Percentiles rank a stretch among this genome's conserved stretches.
Conservation (phyloP, 2,113 vertebrate genomes). For the Rafetus swinhoei region DNA sequence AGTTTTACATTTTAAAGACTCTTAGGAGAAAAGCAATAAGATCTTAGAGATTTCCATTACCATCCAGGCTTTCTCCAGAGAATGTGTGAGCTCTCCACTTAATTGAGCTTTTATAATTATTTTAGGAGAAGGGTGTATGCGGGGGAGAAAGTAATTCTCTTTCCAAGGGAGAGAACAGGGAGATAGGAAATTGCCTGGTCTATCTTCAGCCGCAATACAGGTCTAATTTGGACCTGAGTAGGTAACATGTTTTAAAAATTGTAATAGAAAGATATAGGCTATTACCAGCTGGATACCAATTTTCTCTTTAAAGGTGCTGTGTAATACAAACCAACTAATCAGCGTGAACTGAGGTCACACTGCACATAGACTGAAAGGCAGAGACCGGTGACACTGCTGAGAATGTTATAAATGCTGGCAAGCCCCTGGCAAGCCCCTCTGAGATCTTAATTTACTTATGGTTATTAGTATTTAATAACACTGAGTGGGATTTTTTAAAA, state of each 20-base stretch:
- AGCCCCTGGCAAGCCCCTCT: not conserved
- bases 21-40: slow-evolving; percentile 34
- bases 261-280: slow-evolving; percentile 12
- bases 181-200: not conserved
- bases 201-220: not conserved
- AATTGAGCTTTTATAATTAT: slow-evolving; percentile 54
- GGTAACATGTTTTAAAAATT: slow-evolving; percentile 16
- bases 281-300: slow-evolving; percentile 21
- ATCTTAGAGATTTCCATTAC: slow-evolving; percentile 52
- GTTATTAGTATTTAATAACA: not conserved
- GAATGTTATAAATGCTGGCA: not conserved
- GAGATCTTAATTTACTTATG: not conserved
- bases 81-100: not conserved
- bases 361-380: not conserved
- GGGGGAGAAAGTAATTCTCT: not conserved
- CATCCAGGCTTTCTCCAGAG: slow-evolving; percentile 4
- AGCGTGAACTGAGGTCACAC: not conserved
- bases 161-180: not conserved
- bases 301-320: not conserved
- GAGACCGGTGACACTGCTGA: not conserved
- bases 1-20: not conserved
- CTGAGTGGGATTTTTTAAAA: not conserved
- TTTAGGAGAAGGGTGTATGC: not conserved
- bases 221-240: slow-evolving; percentile 20
- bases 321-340: slow-evolving; percentile 25